Percentiles rank a stretch among this genome's conserved stretches.
Evolutionary conservation across 2,113 vertebrate species (phyloP).

Genomic region (Anolis sagrei): DNA sequence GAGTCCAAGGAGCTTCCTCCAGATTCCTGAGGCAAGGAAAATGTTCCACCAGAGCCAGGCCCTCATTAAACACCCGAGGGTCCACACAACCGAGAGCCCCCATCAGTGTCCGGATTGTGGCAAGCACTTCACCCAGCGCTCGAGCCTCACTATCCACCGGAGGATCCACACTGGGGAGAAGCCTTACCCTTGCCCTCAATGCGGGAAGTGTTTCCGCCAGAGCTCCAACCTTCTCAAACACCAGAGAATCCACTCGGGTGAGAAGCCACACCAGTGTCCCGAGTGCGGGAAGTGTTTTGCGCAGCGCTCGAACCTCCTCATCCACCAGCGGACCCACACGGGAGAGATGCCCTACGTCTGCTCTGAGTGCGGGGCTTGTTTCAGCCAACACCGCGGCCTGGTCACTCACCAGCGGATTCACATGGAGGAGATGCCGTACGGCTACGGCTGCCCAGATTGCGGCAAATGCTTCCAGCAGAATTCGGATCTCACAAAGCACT

Average conservation of each 20-base stretch:
- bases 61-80: constrained; percentile 7
- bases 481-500: constrained; percentile 24
- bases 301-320: constrained; percentile 32
- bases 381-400: constrained; percentile 28
- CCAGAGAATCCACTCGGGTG: constrained; percentile 31
- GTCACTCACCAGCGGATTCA: constrained; percentile 35
- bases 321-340: constrained; percentile 36
- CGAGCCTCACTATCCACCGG: constrained; percentile 32
- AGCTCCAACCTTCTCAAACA: constrained; percentile 37
- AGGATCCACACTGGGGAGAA: constrained; percentile 35
- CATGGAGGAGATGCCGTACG: constrained; percentile 33
- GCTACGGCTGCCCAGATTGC: constrained; percentile 22
- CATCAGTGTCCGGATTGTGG: constrained; percentile 30
- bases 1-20: not conserved
- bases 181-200: constrained; percentile 26
- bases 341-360: constrained; percentile 35
- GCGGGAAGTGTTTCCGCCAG: constrained; percentile 34
- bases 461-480: constrained; percentile 38
- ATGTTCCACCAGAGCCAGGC: not conserved
- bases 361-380: constrained; percentile 22
- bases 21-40: not conserved
- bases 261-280: constrained; percentile 27
- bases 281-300: constrained; percentile 34
- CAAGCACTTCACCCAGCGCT: constrained; percentile 31
- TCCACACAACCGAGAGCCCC: constrained; percentile 8